These are phyloP conservation scores for Eupithecia abbreviata DNA, from an alignment of 2,888 invertebrate genomes.

Conservation along the genomic window DNA sequence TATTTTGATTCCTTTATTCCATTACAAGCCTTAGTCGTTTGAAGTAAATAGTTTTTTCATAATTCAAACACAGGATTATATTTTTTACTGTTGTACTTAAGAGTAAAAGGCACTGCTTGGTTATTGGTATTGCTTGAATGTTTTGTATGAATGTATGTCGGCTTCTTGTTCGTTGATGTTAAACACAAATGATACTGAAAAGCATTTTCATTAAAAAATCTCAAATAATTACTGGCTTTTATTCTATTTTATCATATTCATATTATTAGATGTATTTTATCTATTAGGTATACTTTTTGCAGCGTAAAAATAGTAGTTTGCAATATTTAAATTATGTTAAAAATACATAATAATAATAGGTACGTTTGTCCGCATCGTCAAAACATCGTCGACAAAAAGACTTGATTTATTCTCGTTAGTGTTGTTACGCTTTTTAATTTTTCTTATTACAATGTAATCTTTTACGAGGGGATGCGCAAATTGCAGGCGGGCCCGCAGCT, in stretches of 20 bases:
- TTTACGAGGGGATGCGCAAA: constrained; percentile 63
- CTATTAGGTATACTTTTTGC: no score
- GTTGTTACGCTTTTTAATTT: constrained; percentile 67
- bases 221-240: constrained; percentile 56
- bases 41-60: not conserved
- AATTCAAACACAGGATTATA: not conserved
- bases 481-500: constrained; percentile 60
- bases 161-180: constrained; percentile 64
- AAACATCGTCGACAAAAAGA: constrained; percentile 61
- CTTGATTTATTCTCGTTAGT: constrained; percentile 67
- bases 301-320: no score
- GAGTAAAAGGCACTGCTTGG: constrained; percentile 30
- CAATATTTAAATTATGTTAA: no score
- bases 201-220: constrained; percentile 76
- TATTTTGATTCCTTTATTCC: not conserved
- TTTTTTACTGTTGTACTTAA: constrained; percentile 7
- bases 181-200: constrained; percentile 56
- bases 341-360: not conserved
- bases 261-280: not conserved
- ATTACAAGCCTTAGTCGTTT: not conserved
- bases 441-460: constrained; percentile 73
- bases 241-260: not conserved
- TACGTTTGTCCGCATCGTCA: constrained; percentile 39
- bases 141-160: constrained; percentile 66
- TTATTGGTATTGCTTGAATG: constrained; percentile 49